phyloP scores from a whole-genome alignment of 2,113 vertebrate species.

The Lepus timidus region DNA sequence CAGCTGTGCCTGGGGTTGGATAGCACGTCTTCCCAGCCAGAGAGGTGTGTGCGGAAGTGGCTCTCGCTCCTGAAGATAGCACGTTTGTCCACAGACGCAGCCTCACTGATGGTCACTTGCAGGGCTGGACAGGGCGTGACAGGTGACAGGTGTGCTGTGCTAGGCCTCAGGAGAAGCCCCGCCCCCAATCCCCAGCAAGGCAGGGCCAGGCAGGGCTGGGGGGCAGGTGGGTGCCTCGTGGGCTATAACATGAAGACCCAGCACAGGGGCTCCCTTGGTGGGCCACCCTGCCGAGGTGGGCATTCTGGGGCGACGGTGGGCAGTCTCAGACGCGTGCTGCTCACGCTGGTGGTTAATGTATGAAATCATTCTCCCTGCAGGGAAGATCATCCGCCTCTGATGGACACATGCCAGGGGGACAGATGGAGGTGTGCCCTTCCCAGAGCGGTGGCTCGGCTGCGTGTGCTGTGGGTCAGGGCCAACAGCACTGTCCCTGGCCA shows the following conservation, averaged over 20 bases:
- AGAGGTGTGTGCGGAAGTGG: too few relatives aligned
- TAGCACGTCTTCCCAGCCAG: background rate
- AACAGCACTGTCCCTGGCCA: too few relatives aligned
- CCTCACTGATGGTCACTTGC: background rate
- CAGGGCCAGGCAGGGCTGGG: fast-evolving
- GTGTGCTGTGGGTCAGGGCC: fast-evolving
- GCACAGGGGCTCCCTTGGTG: background rate
- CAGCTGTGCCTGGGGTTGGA: background rate
- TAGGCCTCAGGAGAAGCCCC: background rate
- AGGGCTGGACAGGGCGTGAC: background rate
- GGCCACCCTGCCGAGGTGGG: fast-evolving
- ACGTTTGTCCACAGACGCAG: fast-evolving
- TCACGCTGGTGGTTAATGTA: too few relatives aligned
- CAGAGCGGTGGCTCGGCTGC: fast-evolving
- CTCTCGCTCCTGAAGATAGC: fast-evolving
- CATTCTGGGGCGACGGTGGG: background rate
- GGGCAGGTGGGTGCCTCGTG: fast-evolving
- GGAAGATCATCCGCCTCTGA: background rate
- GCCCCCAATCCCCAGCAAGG: background rate
- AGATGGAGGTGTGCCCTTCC: fast-evolving
- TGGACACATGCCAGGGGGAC: fast-evolving
- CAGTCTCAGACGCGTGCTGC: too few relatives aligned
- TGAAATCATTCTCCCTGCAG: too few relatives aligned
- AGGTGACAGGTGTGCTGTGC: background rate
- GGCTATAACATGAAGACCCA: fast-evolving